phyloP scores from a whole-genome alignment of 1,140 invertebrate genomes.

The Stegodyphus dumicola region DNA sequence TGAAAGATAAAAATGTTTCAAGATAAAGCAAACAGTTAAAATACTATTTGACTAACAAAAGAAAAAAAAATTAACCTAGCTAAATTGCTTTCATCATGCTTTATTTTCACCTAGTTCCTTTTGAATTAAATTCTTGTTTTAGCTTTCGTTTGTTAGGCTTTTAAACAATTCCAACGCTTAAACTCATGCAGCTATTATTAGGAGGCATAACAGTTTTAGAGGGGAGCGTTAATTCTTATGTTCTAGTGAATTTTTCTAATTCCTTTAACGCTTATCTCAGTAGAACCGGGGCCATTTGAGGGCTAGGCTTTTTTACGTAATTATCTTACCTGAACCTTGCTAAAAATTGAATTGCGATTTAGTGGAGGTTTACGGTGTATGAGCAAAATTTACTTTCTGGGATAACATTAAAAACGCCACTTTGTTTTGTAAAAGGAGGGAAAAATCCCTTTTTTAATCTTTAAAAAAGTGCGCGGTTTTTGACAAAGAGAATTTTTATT shows the following conservation, averaged over 20 bases:
- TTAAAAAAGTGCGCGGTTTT: no score
- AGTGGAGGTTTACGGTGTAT: background rate
- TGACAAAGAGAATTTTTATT: no score
- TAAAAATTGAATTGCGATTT: constrained; percentile 14
- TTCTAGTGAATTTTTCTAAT: constrained; percentile 31
- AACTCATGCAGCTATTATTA: constrained; percentile 35
- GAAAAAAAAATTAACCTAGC: constrained; percentile 34
- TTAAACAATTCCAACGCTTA: constrained; percentile 39
- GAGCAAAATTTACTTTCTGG: no score
- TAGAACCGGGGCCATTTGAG: constrained; percentile 14
- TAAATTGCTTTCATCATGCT: constrained; percentile 50
- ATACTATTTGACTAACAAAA: constrained; percentile 20
- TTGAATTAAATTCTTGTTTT: constrained; percentile 49
- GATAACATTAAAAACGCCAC: no score
- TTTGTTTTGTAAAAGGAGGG: no score
- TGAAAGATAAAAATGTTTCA: no score
- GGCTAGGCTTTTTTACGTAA: constrained; percentile 28
- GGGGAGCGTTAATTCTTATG: constrained; percentile 30
- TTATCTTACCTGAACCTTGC: constrained; percentile 23
- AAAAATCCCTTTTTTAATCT: no score
- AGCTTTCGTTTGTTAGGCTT: constrained; percentile 1
- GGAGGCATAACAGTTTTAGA: background rate
- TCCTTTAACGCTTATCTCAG: constrained; percentile 22
- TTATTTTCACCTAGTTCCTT: constrained; percentile 30
- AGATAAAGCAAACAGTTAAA: no score